phyloP scores from a whole-genome alignment of 2,888 invertebrate species.

The Hydrotaea cyrtoneurina region DNA sequence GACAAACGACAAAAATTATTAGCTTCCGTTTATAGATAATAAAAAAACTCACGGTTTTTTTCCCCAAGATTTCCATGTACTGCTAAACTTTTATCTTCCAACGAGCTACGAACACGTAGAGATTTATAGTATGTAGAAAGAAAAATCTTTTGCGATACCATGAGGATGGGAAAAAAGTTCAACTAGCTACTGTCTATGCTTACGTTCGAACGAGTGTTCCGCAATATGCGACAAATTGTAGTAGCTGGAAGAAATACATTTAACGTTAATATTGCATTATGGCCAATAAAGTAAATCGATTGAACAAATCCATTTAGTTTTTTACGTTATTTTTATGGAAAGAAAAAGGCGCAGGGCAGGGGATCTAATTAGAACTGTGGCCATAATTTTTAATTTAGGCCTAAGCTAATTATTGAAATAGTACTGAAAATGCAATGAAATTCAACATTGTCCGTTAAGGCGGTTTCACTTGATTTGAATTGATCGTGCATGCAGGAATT shows the following conservation, averaged over 20 bases:
- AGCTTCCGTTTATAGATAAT: conserved; percentile 59
- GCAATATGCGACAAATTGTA: conserved; percentile 66
- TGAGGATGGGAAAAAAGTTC: not conserved
- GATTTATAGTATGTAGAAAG: conserved; percentile 52
- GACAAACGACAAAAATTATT: conserved; percentile 57
- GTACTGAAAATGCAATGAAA: no score
- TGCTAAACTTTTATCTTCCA: conserved; percentile 36
- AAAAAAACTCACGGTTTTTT: conserved; percentile 57
- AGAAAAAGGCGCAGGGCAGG: not conserved
- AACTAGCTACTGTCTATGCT: conserved; percentile 25
- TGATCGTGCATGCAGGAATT: no score
- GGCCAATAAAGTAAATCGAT: conserved; percentile 65
- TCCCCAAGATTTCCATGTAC: not conserved
- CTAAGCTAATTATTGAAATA: no score
- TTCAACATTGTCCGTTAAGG: no score
- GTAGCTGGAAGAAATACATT: conserved; percentile 59
- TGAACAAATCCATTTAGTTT: conserved; percentile 47
- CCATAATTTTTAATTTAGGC: no score
- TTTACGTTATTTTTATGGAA: conserved; percentile 10
- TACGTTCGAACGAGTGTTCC: conserved; percentile 24
- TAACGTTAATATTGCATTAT: conserved; percentile 58
- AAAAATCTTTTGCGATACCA: conserved; percentile 11
- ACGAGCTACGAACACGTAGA: conserved; percentile 53
- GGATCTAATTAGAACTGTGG: no score
- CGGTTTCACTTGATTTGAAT: no score